phyloP scores from a whole-genome alignment of 2,888 invertebrate genomes.

The Drosophila nigritarsus region DNA sequence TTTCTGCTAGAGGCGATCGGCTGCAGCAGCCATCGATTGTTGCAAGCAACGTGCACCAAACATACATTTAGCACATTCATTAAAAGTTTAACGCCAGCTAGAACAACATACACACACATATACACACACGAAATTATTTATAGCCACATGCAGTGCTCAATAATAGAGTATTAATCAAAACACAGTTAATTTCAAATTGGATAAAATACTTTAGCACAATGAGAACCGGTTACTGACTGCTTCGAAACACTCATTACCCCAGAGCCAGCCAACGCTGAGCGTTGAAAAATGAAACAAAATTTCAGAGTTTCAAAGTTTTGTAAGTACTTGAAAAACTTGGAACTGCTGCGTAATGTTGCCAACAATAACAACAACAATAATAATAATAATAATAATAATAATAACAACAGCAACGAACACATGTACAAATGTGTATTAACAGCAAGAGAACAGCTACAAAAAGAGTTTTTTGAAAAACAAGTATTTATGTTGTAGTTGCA shows the following conservation, averaged over 20 bases:
- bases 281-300: slow-evolving; percentile 63
- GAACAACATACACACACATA: slow-evolving; percentile 5
- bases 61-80: slow-evolving; percentile 64
- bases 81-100: slow-evolving; percentile 57
- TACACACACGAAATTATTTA: slow-evolving; percentile 38
- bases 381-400: slow-evolving; percentile 22
- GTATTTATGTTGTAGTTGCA: not conserved
- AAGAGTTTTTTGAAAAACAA: slow-evolving; percentile 29
- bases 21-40: slow-evolving; percentile 38
- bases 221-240: slow-evolving; percentile 58
- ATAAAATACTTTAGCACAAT: slow-evolving; percentile 51
- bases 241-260: slow-evolving; percentile 54
- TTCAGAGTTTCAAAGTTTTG: slow-evolving; percentile 62
- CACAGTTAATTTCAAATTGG: slow-evolving; percentile 78
- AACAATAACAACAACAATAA: slow-evolving; percentile 37
- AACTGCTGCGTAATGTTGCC: slow-evolving; percentile 70
- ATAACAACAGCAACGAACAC: slow-evolving; percentile 19
- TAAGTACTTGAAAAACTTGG: slow-evolving; percentile 71
- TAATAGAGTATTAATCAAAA: slow-evolving; percentile 77
- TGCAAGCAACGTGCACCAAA: slow-evolving; percentile 12
- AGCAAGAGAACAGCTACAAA: slow-evolving; percentile 44
- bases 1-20: slow-evolving; percentile 55
- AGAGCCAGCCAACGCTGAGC: slow-evolving; percentile 14
- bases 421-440: slow-evolving; percentile 35
- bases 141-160: slow-evolving; percentile 70